Conservation (phyloP, 1,140 invertebrate species). For the Euwallacea similis region DNA sequence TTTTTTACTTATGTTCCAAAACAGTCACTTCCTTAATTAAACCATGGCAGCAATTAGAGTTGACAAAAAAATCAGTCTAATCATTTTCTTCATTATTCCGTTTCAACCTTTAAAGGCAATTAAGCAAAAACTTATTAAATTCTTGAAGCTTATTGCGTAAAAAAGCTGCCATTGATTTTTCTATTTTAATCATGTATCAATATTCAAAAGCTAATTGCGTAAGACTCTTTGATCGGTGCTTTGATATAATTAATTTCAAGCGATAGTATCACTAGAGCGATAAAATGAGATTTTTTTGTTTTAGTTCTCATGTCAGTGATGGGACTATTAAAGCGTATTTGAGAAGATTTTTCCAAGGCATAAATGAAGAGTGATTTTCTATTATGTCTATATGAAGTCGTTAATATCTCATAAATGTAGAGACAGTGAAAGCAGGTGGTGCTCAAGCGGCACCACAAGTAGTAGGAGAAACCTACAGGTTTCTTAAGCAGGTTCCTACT, state of each 20-base stretch:
- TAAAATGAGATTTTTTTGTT: conserved; percentile 14
- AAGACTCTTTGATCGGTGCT: conserved; percentile 16
- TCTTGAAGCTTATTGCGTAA: conserved; percentile 28
- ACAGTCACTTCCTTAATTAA: background rate
- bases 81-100: conserved; percentile 32
- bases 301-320: background rate
- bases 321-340: too few relatives aligned
- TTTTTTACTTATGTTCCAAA: background rate
- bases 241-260: conserved; percentile 24
- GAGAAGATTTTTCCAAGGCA: too few relatives aligned
- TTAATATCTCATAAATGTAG: too few relatives aligned
- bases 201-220: conserved; percentile 34
- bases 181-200: conserved; percentile 35
- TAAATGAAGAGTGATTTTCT: too few relatives aligned
- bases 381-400: too few relatives aligned
- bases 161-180: conserved; percentile 30
- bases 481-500: too few relatives aligned
- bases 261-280: conserved; percentile 10
- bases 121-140: conserved; percentile 34
- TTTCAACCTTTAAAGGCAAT: conserved; percentile 31
- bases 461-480: too few relatives aligned
- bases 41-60: background rate
- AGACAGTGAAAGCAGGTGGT: too few relatives aligned
- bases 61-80: conserved; percentile 22
- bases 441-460: too few relatives aligned